Percentiles rank a stretch among this genome's conserved stretches.
phyloP scores from a whole-genome alignment of 2,113 vertebrate species.

The Camelus dromedarius region DNA sequence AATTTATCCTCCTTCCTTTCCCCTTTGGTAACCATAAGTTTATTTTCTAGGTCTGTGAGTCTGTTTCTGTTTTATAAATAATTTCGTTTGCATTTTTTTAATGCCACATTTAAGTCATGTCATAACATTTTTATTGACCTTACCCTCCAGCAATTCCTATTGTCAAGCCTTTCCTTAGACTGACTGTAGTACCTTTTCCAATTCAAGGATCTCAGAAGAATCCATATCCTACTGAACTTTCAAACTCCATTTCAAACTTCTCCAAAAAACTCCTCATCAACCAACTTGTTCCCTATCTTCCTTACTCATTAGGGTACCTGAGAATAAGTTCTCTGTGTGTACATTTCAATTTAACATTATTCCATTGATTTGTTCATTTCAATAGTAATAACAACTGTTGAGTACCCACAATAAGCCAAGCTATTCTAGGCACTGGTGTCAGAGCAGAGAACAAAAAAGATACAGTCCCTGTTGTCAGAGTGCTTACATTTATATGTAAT shows the following conservation, averaged over 20 bases:
- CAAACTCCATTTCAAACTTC: background rate
- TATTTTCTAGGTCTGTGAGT: no score
- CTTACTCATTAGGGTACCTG: slow-evolving; percentile 28
- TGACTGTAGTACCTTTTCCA: background rate
- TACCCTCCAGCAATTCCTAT: background rate
- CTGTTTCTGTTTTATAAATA: no score
- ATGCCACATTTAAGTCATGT: no score
- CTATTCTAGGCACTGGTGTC: background rate
- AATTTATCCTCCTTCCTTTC: no score
- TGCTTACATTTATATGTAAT: background rate
- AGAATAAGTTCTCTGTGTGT: background rate
- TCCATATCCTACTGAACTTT: background rate
- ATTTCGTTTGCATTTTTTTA: no score
- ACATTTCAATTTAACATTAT: background rate
- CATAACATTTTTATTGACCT: background rate
- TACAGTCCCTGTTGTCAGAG: background rate
- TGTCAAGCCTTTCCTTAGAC: background rate
- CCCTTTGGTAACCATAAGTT: no score
- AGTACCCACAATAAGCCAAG: background rate
- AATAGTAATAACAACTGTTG: background rate
- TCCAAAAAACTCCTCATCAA: background rate
- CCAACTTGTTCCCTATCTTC: background rate
- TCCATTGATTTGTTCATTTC: slow-evolving; percentile 6
- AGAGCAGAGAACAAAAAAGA: slow-evolving; percentile 16
- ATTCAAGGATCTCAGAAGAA: background rate